Base-by-base conservation (phyloP, 2,888 invertebrate species). In the Melangyna quadrimaculata region DNA sequence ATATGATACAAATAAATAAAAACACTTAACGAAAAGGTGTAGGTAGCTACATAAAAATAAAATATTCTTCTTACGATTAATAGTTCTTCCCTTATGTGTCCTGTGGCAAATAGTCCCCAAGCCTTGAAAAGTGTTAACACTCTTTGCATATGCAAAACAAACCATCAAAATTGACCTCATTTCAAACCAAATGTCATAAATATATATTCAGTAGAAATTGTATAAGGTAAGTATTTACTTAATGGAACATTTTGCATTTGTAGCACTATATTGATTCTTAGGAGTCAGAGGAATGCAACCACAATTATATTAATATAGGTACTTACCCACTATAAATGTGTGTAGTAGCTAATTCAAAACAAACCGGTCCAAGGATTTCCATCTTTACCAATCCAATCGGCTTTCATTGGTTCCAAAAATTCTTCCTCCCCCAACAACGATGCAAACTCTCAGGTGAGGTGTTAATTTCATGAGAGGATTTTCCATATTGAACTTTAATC, bases 381-480 rank as follows among this genome's bases (percentile, higher is more conserved):
- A 19, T 45, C 32, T 45, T 22, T 10, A 9, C 24, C 35, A 70
- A 74, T 74, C 32, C 69, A 61, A 84, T 79, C 72, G 84, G 29
- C 71, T 82, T 59, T 48, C n/a, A 77, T 55, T 74, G 9, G 24
- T 10, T 43, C 5, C 17, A 51, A 51, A n/a, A 51, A 8, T n/a
- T 24, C 10, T 6, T 45, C 14, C 37, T 40, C 40, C 17, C 17
- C 48, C n/a, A 59, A 8, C 14, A 8, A 1, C 51, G 6, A 1
- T 14, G 12, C 9, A 22, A n/a, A n/a, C n/a, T 5, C 37, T 45
- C 29, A 19, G 45, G 63, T n/a, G 43, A 59, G 77, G 57, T 75
- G 71, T 24, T 75, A 80, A 80, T 84, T 71, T 59, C 43, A 80
- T 84, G 59, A 51, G 59, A 51, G 71, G 59, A 71, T 75, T 61